These are phyloP conservation scores for Microhierax caerulescens DNA, from an alignment of 2,797 vertebrate species.

Conservation along the genomic window DNA sequence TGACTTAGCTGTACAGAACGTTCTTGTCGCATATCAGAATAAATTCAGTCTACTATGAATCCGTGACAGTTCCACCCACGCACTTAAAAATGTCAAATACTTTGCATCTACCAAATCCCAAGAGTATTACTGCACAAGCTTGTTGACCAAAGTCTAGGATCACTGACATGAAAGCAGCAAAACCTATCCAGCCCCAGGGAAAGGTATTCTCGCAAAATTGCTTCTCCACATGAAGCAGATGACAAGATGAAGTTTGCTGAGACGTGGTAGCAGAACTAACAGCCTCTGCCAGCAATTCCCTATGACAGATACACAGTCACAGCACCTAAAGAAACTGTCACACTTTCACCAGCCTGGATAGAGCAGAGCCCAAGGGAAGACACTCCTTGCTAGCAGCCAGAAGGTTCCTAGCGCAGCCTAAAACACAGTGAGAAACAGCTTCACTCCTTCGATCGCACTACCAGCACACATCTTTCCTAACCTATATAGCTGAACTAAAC, in stretches of 20 bases:
- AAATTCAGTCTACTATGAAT: neutral
- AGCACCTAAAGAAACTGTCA: neutral
- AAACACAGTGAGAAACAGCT: rapidly evolving
- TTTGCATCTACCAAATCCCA: neutral
- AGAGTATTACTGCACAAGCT: neutral
- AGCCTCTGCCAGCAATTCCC: neutral
- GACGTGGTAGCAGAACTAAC: neutral
- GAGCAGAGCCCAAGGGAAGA: neutral
- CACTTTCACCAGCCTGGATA: neutral
- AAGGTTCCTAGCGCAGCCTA: neutral
- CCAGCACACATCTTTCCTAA: rapidly evolving
- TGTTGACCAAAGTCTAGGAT: neutral
- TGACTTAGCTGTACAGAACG: neutral
- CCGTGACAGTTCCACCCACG: neutral
- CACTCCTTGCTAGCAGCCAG: neutral
- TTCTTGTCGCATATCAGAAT: neutral
- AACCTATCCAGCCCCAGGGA: neutral
- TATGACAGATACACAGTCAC: rapidly evolving
- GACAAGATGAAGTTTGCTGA: neutral
- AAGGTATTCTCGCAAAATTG: neutral
- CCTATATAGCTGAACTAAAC: rapidly evolving
- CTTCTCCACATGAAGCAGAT: neutral
- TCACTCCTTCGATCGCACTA: rapidly evolving
- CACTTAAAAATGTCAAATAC: neutral
- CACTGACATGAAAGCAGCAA: neutral